Evolutionary conservation across 2,888 invertebrate species (phyloP).

Genomic region (Esperia sulphurella): DNA sequence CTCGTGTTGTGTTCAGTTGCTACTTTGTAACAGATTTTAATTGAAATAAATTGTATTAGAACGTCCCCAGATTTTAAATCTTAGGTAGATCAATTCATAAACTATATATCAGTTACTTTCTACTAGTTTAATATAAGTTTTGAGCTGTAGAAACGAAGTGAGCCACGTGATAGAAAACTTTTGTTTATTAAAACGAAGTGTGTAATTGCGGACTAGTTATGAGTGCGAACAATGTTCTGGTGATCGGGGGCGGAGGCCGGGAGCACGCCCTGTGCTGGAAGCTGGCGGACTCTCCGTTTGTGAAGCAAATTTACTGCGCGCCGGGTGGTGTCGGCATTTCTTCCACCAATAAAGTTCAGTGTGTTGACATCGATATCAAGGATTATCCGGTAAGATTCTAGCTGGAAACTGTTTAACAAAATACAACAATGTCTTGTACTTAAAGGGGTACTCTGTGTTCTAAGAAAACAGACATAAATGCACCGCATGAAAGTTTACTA

Average conservation of each 20-base stretch:
- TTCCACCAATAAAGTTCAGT: conserved; percentile 83
- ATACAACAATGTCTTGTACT: no score
- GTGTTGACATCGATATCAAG: conserved; percentile 82
- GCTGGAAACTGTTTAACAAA: conserved; percentile 11
- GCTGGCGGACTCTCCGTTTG: conserved; percentile 86
- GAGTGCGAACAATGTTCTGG: conserved; percentile 81
- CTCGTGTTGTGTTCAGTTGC: conserved; percentile 42
- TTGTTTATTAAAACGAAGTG: not conserved
- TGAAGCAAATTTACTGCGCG: conserved; percentile 86
- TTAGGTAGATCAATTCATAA: not conserved
- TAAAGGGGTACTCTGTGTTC: no score
- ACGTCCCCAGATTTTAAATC: not conserved
- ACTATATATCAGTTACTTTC: not conserved
- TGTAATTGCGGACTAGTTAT: conserved; percentile 25
- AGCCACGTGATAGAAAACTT: not conserved
- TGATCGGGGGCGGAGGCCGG: conserved; percentile 95
- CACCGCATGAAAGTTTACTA: no score
- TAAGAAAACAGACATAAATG: no score
- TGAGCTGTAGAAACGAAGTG: not conserved
- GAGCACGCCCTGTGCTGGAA: conserved; percentile 98
- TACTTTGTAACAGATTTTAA: conserved; percentile 12
- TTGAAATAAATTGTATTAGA: not conserved
- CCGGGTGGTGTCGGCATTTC: conserved; percentile 95
- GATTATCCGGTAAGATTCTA: conserved; percentile 82
- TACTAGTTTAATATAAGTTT: not conserved